phyloP scores from a whole-genome alignment of 1,140 invertebrate species.

The Sinonovacula constricta region DNA sequence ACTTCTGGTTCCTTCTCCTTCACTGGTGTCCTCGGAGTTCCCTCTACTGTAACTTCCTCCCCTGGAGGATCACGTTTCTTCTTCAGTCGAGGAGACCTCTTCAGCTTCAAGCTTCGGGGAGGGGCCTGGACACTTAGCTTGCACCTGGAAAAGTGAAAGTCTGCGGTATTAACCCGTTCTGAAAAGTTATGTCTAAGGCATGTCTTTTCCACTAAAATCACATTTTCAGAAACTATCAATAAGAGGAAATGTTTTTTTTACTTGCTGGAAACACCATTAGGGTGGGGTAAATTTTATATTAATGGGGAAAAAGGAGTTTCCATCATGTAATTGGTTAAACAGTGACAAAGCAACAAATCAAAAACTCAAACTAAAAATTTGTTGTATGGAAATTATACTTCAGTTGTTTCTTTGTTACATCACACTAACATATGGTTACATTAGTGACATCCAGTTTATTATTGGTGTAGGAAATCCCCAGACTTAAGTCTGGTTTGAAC shows the following conservation, averaged over 20 bases:
- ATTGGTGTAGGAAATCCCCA: too few relatives aligned
- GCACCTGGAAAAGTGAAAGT: conserved; percentile 57
- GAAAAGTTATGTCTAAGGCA: background rate
- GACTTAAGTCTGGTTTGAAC: background rate
- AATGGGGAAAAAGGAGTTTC: too few relatives aligned
- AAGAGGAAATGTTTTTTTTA: background rate
- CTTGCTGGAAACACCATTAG: too few relatives aligned
- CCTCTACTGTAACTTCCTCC: conserved; percentile 64
- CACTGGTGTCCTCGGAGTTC: conserved; percentile 44
- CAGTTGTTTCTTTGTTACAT: too few relatives aligned
- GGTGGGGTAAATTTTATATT: too few relatives aligned
- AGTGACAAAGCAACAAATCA: too few relatives aligned
- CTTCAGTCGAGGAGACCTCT: conserved; percentile 39
- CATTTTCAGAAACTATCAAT: background rate
- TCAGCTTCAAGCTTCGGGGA: conserved; percentile 57
- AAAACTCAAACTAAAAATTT: too few relatives aligned
- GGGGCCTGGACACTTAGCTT: conserved; percentile 57
- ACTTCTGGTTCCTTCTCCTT: conserved; percentile 15
- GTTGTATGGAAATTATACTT: too few relatives aligned
- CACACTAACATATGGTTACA: background rate
- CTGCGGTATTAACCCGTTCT: background rate
- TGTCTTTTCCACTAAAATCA: background rate
- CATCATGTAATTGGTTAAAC: too few relatives aligned
- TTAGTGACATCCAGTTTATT: too few relatives aligned
- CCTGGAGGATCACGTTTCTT: conserved; percentile 28